Base-by-base conservation (phyloP, 2,888 invertebrate genomes). In the Arctia plantaginis region DNA sequence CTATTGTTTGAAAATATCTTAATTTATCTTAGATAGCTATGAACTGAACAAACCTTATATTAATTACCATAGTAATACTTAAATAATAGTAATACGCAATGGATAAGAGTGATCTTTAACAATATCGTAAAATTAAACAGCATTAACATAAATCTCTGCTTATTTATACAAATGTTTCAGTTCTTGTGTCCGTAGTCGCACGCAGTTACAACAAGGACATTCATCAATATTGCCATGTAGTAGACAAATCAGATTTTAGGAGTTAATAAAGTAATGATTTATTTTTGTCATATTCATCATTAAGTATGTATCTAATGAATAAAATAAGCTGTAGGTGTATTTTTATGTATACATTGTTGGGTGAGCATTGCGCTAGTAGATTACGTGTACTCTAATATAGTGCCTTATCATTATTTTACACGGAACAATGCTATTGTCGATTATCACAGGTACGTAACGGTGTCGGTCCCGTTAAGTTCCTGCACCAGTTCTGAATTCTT, bases 401-500 rank as follows among this genome's bases (percentile, higher is more conserved):
- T 41, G 27, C 27, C 27, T 27, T 41, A 66, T 66, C 41, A 66
- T 27, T 41, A 27, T 66, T 66, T 44, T 66, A 39, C 41, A 44
- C 66, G 66, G 44, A 66, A 66, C 66, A 41, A n/a, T 15, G 66
- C 27, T 3, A 3, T 13, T 65, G 66, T 44, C 39, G 39, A 44
- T 44, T 10, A 13, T 10, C 30, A 27, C n/a, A 62, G 7, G 33
- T 41, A 23, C 44, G 30, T n/a, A 66, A 39, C 83, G 85, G 78
- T 78, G 69, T 62, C 79, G 82, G 78, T 89, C 80, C 90, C 89
- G 89, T 89, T 90, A 87, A 85, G 85, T 83, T 81, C 80, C 83
- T 80, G 81, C 81, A 82, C 81, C 79, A 81, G 81, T 79, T 78
- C 77, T 75, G 76, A 69, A 75, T 74, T 83, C 72, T 79, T 81